Evolutionary conservation across 2,797 vertebrate species (phyloP).

Genomic region (Euphonia xanthogaster): DNA sequence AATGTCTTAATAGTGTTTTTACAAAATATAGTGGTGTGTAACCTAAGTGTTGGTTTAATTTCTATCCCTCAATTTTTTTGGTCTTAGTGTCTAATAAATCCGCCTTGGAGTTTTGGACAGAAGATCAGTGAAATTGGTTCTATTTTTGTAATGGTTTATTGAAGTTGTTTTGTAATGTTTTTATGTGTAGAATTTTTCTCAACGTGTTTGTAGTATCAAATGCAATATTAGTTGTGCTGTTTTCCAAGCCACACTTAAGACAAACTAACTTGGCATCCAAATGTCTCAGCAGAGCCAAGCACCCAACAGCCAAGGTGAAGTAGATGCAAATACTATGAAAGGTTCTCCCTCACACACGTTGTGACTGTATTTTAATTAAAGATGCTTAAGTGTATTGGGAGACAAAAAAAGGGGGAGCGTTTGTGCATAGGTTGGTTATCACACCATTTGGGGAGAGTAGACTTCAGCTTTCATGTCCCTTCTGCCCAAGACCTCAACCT

Average conservation of each 20-base stretch:
- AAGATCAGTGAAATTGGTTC: background rate
- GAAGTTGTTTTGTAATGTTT: background rate
- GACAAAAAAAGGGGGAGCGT: background rate
- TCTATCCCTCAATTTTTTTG: background rate
- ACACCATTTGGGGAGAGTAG: background rate
- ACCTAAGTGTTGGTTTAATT: background rate
- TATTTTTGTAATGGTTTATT: background rate
- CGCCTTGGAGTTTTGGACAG: background rate
- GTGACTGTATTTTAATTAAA: background rate
- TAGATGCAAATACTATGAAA: background rate
- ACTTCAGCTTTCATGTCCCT: background rate
- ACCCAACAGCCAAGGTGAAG: background rate
- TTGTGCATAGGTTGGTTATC: background rate
- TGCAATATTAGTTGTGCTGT: background rate
- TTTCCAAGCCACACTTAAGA: background rate
- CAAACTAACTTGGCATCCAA: background rate
- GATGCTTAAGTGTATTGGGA: background rate
- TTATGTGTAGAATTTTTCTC: background rate
- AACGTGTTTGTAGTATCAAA: background rate
- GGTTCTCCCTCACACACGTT: background rate
- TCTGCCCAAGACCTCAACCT: background rate
- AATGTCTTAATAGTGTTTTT: background rate
- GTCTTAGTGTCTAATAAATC: background rate
- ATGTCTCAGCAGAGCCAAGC: background rate
- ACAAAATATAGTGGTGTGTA: background rate